Percentiles rank a stretch among this genome's conserved stretches.
Conservation (phyloP, 2,797 vertebrate genomes). For the Falco rusticolus region DNA sequence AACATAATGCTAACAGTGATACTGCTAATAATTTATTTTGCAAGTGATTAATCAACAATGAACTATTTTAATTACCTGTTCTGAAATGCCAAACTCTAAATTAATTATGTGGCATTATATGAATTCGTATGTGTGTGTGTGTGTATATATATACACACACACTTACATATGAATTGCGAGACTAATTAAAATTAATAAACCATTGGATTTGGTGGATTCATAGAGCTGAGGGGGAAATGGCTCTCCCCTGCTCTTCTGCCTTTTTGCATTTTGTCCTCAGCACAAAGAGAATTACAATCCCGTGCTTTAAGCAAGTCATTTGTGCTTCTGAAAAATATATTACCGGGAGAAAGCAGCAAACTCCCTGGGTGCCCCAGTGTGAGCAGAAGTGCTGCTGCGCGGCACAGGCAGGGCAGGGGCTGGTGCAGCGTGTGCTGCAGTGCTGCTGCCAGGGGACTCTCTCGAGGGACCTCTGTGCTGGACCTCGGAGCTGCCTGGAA, state of each 20-base stretch:
- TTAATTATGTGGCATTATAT: constrained; percentile 56
- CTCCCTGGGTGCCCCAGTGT: background rate
- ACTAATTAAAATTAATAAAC: constrained; percentile 56
- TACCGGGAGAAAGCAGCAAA: background rate
- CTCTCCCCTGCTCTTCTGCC: background rate
- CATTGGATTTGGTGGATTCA: background rate
- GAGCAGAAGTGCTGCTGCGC: background rate
- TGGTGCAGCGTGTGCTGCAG: background rate
- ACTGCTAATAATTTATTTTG: constrained; percentile 57
- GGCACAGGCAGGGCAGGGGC: background rate
- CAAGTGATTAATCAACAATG: constrained; percentile 58
- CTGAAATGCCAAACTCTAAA: constrained; percentile 54
- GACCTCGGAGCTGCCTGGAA: background rate
- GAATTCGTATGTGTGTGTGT: background rate
- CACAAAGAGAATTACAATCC: constrained; percentile 26
- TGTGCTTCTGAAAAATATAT: constrained; percentile 6
- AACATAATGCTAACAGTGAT: constrained; percentile 53
- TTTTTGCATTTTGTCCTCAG: background rate
- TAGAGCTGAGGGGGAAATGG: background rate
- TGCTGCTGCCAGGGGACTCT: background rate
- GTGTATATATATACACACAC: background rate
- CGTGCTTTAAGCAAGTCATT: background rate
- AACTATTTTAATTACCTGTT: constrained; percentile 70
- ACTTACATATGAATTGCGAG: constrained; percentile 25
- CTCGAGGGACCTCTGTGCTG: background rate